Percentiles rank a stretch among this genome's conserved stretches.
These are phyloP conservation scores for Bombycilla garrulus DNA, from an alignment of 2,113 vertebrate genomes.

Conservation along the genomic window DNA sequence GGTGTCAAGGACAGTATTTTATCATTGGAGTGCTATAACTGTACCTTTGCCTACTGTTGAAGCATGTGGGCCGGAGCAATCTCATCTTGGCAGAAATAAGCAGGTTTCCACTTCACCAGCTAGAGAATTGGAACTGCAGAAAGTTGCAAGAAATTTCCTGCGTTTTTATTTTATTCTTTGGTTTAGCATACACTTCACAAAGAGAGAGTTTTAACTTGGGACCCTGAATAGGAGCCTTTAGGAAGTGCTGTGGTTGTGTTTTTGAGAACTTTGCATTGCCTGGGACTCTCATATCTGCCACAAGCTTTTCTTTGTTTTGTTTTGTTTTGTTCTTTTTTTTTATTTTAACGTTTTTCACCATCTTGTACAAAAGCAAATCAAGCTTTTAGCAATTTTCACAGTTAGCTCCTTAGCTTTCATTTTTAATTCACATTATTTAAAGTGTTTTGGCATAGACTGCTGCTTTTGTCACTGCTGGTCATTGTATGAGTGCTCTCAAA, in stretches of 20 bases:
- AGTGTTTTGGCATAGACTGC: background rate
- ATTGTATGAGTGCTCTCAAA: background rate
- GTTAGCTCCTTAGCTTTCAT: background rate
- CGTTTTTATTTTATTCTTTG: background rate
- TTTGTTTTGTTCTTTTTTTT: background rate
- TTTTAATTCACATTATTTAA: background rate
- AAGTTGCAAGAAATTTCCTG: background rate
- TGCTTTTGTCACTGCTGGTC: background rate
- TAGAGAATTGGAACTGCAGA: background rate
- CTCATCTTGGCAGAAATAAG: background rate
- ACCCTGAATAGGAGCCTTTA: background rate
- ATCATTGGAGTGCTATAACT: background rate
- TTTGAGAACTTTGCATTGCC: background rate
- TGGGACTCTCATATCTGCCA: background rate
- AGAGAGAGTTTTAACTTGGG: background rate
- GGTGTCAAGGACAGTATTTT: background rate
- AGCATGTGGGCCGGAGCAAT: background rate
- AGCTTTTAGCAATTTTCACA: background rate
- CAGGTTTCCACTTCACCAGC: background rate
- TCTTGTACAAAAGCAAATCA: background rate
- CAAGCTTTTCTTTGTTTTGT: background rate
- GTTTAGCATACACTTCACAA: rapidly evolving
- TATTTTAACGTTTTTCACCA: background rate
- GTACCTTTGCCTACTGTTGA: background rate
- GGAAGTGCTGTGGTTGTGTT: background rate